phyloP scores from a whole-genome alignment of 2,113 vertebrate genomes.

The Myrmophylax atrothorax region DNA sequence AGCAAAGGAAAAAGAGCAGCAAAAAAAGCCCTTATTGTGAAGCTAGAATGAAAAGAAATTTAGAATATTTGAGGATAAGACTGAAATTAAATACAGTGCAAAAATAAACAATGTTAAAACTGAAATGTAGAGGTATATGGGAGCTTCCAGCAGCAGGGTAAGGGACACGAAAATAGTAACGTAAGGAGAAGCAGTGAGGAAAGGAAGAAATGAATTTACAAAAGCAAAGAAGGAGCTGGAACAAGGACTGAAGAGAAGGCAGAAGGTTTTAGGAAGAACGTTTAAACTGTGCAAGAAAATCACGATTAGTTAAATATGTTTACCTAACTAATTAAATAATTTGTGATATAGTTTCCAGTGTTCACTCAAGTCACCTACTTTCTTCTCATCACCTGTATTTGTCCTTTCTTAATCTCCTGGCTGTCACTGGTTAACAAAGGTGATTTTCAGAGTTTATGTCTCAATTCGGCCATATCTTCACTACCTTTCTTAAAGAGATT shows the following conservation, averaged over 20 bases:
- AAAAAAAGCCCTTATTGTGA: neutral
- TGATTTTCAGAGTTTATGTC: neutral
- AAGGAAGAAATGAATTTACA: neutral
- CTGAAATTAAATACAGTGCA: neutral
- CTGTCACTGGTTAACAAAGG: neutral
- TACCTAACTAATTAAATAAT: conserved; percentile 24
- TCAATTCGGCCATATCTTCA: neutral
- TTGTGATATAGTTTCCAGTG: neutral
- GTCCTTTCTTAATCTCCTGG: neutral
- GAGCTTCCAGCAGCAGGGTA: neutral
- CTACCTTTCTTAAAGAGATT: neutral
- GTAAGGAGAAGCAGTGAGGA: neutral
- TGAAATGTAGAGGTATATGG: neutral
- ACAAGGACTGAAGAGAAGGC: neutral
- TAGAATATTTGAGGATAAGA: neutral
- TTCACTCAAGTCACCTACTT: conserved; percentile 10
- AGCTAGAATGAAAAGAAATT: neutral
- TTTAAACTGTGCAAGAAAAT: neutral
- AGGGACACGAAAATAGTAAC: neutral
- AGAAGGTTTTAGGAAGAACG: conserved; percentile 18
- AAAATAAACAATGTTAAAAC: neutral
- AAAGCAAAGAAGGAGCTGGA: neutral
- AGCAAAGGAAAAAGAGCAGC: neutral
- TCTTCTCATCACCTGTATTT: neutral
- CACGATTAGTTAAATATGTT: neutral